Evolutionary conservation across 1,140 invertebrate genomes (phyloP), one percentile per base, ranked within the genome.

Genomic region (Apolygus lucorum): DNA sequence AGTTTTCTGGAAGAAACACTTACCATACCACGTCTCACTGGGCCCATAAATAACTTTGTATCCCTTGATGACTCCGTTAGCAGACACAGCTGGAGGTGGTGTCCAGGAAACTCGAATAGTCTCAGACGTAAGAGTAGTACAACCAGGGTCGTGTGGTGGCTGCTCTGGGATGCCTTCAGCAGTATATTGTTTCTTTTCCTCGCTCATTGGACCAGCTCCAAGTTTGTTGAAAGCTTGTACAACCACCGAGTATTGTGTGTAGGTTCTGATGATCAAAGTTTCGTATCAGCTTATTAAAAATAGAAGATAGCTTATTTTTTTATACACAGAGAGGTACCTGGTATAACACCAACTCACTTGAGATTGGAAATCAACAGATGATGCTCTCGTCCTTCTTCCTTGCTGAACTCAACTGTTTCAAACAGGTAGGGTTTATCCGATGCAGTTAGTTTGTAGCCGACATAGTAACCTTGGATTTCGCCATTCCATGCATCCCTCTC

Each of bases 21-120:
- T 82, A 90, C 88, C 88, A 83, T 91, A 93, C 92, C 92, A 95
- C 67, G 89, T 86, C 74, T 94, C 91, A 74, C 90, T 91, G 62
- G 93, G 92, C 75, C 93, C 94, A 77, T 95, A 97, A 71, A 97
- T 88, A 66, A 98, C 92, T 81, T 96, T 97, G 82, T 97, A 98
- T 27, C 93, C 94, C 78, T 95, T 95, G 72, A 98, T 94, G 54
- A 96, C 88, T 73, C 95, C 95, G 78, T 98, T 95, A 52, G 95
- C 91, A 68, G 92, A 88, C 67, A 88, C 88, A 0, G 93, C 82
- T 27, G 93, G 92, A 0, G 94, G 93, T 0, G 93, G 93, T 0
- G 91, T 88, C 95, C 95, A 98, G 1, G 90, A 91, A 1, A 98
- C 91, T 68, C 92, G 84, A 76, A 98, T 94, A 22, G 92, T 95